Base-by-base conservation (phyloP, 2,888 invertebrate species). In the Mactromeris polynyma region DNA sequence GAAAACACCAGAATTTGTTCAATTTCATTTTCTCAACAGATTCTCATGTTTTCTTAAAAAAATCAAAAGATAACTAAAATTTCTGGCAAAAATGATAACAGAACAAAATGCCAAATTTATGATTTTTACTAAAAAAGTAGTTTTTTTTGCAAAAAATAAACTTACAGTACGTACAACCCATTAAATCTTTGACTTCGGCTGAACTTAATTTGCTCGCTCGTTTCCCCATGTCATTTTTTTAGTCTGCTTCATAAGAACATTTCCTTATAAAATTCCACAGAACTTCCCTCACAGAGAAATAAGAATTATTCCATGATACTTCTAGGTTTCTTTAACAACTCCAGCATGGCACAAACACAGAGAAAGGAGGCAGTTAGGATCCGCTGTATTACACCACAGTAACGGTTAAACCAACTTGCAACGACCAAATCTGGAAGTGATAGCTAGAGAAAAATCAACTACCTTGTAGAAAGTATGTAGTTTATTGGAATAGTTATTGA, bases 111-210 rank as follows among this genome's bases (percentile, higher is more conserved):
- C n/a, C n/a, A n/a, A n/a, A n/a, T n/a, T n/a, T n/a, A n/a, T n/a
- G n/a, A n/a, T n/a, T n/a, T n/a, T n/a, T n/a, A n/a, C n/a, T n/a
- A n/a, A n/a, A n/a, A n/a, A n/a, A n/a, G n/a, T n/a, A n/a, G n/a
- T n/a, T n/a, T n/a, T n/a, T n/a, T n/a, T n/a, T n/a, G n/a, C 19
- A 19, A 36, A 40, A 26, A 7, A 51, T 14, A 7, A 83, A 94
- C 94, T 94, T 90, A 95, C 95, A 95, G 73, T 95, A 94, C 31
- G 95, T 95, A 36, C 91, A 92, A 0, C 84, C 87, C 83, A 93
- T 87, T 79, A 95, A 92, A 77, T 95, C 94, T 77, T 93, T 93
- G 36, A 95, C 86, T 77, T 94, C 94, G 0, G 89, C 81, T 1
- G 93, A 86, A 64, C 92, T 93, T 46, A 95, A 81, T 89, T 94